Evolutionary conservation across 2,113 vertebrate species (phyloP).

Genomic region (Erythrocercus mccallii): DNA sequence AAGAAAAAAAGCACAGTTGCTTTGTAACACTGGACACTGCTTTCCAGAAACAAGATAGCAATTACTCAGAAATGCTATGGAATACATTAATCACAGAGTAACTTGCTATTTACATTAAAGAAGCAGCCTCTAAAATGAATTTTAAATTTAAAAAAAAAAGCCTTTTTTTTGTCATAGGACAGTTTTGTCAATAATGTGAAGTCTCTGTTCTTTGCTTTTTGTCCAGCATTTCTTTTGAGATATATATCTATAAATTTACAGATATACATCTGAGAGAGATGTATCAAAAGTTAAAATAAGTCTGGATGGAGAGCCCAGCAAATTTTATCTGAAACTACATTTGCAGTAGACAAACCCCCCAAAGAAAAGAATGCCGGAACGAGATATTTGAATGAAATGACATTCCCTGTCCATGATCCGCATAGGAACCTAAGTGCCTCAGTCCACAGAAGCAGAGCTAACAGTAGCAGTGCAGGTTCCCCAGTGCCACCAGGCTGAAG

Average conservation of each 20-base stretch:
- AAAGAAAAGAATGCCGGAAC: neutral
- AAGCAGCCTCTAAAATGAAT: neutral
- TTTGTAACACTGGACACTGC: neutral
- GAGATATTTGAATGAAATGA: neutral
- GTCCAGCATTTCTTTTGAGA: neutral
- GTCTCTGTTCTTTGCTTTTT: conserved; percentile 5
- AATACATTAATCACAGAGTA: conserved; percentile 38
- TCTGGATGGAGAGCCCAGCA: neutral
- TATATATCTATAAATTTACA: neutral
- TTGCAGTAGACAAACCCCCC: neutral
- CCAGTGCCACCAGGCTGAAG: neutral
- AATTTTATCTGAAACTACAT: neutral
- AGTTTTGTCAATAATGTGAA: neutral
- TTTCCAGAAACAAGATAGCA: conserved; percentile 45
- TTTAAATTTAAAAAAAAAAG: neutral
- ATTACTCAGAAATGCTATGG: conserved; percentile 35
- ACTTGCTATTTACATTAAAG: conserved; percentile 36
- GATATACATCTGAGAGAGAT: neutral
- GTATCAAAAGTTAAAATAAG: neutral
- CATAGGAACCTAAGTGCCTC: neutral
- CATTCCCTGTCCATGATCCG: neutral
- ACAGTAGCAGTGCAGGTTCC: neutral
- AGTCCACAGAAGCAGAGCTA: neutral
- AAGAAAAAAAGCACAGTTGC: conserved; percentile 16
- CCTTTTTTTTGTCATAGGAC: neutral